These are phyloP conservation scores for Hirtodrosophila trivittata DNA, from an alignment of 2,888 invertebrate species.

Conservation along the genomic window DNA sequence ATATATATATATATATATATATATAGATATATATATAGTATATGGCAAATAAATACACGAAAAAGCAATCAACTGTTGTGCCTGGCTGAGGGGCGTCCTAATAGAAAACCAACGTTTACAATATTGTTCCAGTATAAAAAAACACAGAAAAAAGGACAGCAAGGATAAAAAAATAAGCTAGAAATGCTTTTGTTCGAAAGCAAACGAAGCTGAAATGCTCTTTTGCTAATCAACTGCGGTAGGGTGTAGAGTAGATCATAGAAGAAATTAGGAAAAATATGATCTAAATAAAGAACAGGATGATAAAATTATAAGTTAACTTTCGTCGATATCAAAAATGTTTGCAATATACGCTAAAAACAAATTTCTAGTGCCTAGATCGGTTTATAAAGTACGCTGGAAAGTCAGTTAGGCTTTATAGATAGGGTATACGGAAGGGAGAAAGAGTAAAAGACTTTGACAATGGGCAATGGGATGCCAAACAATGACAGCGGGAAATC, in stretches of 20 bases:
- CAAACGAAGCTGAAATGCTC: conserved; percentile 21
- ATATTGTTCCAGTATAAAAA: conserved; percentile 34
- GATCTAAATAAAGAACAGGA: no score
- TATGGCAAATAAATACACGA: conserved; percentile 70
- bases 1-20: background rate
- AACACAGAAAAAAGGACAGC: conserved; percentile 13
- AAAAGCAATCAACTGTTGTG: conserved; percentile 68
- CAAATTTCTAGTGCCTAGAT: no score
- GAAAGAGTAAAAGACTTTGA: conserved; percentile 21
- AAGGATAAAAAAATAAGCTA: conserved; percentile 35
- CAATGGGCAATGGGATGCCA: conserved; percentile 42
- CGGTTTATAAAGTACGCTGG: no score
- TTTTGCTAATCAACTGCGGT: conserved; percentile 6
- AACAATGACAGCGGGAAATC: conserved; percentile 71
- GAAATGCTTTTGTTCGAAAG: background rate
- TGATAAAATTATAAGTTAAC: no score
- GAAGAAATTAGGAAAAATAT: no score
- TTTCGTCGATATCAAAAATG: no score
- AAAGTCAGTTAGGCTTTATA: no score
- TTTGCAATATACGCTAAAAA: no score
- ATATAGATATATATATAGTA: background rate
- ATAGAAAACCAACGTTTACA: conserved; percentile 56
- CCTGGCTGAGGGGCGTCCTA: conserved; percentile 13
- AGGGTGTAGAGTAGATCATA: background rate
- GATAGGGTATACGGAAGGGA: no score